A percentile compares a stretch with the other conserved stretches of the same genome.
phyloP scores from a whole-genome alignment of 2,797 vertebrate species.

The Pangasius djambal region DNA sequence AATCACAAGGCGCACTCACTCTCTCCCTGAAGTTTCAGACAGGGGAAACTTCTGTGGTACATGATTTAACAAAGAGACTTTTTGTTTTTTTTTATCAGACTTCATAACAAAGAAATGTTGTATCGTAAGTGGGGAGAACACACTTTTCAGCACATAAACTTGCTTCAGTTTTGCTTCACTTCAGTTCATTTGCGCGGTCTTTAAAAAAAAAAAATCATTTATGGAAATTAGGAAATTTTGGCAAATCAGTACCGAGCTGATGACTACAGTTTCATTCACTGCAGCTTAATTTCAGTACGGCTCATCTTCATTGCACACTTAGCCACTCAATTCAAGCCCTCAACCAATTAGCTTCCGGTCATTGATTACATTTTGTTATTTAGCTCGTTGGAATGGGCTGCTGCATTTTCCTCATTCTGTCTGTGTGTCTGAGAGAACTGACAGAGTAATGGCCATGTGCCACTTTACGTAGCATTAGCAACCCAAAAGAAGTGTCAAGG shows the following conservation, averaged over 20 bases:
- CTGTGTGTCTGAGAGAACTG: conserved; percentile 14
- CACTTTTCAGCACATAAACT: neutral
- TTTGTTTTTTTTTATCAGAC: conserved; percentile 45
- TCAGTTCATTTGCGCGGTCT: neutral
- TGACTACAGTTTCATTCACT: neutral
- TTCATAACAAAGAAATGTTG: conserved; percentile 18
- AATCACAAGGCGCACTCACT: conserved; percentile 51
- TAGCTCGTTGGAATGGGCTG: conserved; percentile 19
- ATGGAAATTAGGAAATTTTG: conserved; percentile 6
- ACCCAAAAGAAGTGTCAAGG: conserved; percentile 32
- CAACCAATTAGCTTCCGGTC: conserved; percentile 44
- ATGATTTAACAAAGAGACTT: conserved; percentile 49
- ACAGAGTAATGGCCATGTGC: conserved; percentile 39
- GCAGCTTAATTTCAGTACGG: conserved; percentile 20
- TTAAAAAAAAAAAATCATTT: neutral
- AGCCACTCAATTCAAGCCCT: conserved; percentile 33
- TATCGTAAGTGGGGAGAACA: neutral
- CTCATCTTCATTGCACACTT: conserved; percentile 32
- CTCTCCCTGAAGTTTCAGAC: conserved; percentile 29
- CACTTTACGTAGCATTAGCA: conserved; percentile 36
- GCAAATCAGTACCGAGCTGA: neutral
- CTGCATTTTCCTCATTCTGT: neutral
- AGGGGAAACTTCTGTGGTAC: conserved; percentile 17
- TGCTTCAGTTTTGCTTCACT: neutral
- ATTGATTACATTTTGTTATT: conserved; percentile 41